These are phyloP conservation scores for Brachyopa scutellaris DNA, from an alignment of 2,888 invertebrate genomes.

Conservation along the genomic window DNA sequence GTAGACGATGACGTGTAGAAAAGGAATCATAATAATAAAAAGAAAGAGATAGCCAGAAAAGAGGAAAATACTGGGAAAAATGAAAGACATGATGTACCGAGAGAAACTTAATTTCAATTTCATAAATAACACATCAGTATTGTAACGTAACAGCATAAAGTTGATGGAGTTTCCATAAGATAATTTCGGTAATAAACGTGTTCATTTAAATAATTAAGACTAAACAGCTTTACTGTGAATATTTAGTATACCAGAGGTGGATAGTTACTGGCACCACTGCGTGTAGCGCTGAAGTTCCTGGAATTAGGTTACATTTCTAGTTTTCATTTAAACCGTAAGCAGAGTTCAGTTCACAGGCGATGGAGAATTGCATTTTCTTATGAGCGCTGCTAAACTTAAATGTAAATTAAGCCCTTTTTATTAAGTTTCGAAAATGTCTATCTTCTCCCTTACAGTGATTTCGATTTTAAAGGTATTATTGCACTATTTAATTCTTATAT, in stretches of 20 bases:
- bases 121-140: constrained; percentile 36
- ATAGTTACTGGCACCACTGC: no score
- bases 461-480: no score
- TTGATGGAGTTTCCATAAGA: constrained; percentile 29
- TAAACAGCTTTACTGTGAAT: constrained; percentile 38
- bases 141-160: constrained; percentile 35
- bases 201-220: constrained; percentile 34
- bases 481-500: no score
- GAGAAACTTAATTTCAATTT: constrained; percentile 47
- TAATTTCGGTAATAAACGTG: constrained; percentile 30
- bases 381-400: neutral
- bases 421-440: no score
- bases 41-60: neutral
- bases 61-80: constrained; percentile 56
- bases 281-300: neutral
- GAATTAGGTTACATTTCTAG: neutral
- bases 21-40: constrained; percentile 36
- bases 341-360: constrained; percentile 5
- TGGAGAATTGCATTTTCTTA: neutral
- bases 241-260: neutral
- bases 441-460: no score
- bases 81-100: constrained; percentile 13
- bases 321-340: neutral
- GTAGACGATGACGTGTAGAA: constrained; percentile 68
- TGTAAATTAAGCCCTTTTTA: neutral